Percentiles rank a stretch among this genome's conserved stretches.
phyloP scores from a whole-genome alignment of 2,888 invertebrate genomes.

The Drosophila yooni region DNA sequence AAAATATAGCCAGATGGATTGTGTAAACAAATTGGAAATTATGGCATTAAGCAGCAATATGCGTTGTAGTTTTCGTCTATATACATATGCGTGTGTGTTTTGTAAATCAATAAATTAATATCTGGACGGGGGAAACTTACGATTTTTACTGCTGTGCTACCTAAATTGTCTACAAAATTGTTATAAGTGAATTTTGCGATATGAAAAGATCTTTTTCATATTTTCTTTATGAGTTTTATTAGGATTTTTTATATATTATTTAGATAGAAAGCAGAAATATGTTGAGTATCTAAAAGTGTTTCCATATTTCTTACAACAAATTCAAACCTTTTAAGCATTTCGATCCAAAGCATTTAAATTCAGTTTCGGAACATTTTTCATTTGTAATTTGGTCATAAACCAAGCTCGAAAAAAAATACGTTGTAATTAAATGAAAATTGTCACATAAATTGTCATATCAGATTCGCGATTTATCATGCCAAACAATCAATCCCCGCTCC shows the following conservation, averaged over 20 bases:
- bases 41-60: conserved; percentile 72
- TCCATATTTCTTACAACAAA: background rate
- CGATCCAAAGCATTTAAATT: background rate
- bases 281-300: background rate
- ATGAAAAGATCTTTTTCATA: background rate
- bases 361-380: conserved; percentile 19
- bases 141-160: background rate
- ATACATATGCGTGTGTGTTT: conserved; percentile 15
- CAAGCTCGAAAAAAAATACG: conserved; percentile 25
- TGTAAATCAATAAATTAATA: conserved; percentile 61
- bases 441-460: conserved; percentile 67
- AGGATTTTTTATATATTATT: fast-evolving
- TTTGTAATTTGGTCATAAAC: conserved; percentile 20
- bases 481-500: conserved; percentile 44
- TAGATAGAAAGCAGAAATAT: background rate
- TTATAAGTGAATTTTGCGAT: background rate
- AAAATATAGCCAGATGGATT: conserved; percentile 79
- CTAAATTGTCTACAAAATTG: background rate
- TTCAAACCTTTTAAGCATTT: background rate
- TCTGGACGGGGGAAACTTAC: conserved; percentile 21
- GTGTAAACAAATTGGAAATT: conserved; percentile 78
- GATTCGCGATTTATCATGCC: conserved; percentile 47
- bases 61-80: conserved; percentile 44
- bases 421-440: conserved; percentile 61
- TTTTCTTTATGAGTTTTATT: background rate